phyloP scores from a whole-genome alignment of 2,113 vertebrate species.

The Paramormyrops kingsleyae region DNA sequence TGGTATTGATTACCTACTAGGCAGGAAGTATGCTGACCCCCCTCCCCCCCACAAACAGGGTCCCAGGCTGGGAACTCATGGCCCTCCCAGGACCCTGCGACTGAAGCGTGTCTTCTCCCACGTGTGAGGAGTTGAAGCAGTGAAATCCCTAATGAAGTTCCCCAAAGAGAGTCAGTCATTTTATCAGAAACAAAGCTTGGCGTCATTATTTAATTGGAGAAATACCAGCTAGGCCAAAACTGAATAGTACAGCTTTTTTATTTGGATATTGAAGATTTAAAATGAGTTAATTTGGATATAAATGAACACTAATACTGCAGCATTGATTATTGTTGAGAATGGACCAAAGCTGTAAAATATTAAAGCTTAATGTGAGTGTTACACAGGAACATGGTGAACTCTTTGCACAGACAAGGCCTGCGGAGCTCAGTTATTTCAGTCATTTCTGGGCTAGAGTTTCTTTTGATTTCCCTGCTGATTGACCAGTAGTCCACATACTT shows the following conservation, averaged over 20 bases:
- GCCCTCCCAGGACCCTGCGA: neutral
- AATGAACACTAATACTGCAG: neutral
- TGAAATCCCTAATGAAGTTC: too few relatives aligned
- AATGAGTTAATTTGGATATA: neutral
- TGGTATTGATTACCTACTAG: conserved; percentile 34
- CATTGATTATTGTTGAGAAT: neutral
- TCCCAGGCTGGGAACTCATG: neutral
- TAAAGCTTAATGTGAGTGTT: neutral
- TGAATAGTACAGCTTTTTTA: neutral
- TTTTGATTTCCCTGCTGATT: conserved; percentile 46
- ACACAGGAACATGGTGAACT: neutral
- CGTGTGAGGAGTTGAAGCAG: neutral
- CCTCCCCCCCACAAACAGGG: neutral
- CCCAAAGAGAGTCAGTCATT: neutral
- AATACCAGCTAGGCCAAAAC: neutral
- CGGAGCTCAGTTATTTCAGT: conserved; percentile 5
- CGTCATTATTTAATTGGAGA: neutral
- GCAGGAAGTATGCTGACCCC: neutral
- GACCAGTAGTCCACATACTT: conserved; percentile 22
- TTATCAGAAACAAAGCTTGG: neutral
- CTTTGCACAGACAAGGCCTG: neutral
- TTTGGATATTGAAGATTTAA: neutral
- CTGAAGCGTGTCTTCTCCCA: neutral
- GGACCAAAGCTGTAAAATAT: neutral
- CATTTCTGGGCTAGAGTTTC: conserved; percentile 28